A percentile compares a stretch with the other conserved stretches of the same genome.
phyloP scores from a whole-genome alignment of 2,113 vertebrate species.

The Poecile atricapillus region DNA sequence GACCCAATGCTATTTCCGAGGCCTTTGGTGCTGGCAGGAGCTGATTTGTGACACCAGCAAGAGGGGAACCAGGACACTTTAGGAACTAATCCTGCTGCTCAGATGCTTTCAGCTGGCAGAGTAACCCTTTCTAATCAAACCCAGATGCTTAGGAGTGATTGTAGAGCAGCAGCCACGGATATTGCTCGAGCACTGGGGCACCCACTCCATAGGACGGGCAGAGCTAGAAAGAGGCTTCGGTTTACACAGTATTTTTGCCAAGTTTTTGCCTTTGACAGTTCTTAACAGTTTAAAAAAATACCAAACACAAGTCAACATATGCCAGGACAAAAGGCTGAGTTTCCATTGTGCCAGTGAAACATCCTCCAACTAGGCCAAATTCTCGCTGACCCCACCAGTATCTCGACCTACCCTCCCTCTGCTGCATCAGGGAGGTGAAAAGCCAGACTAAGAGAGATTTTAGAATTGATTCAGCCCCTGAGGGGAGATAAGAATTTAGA shows the following conservation, averaged over 20 bases:
- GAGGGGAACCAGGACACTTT: not conserved
- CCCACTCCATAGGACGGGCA: conserved; percentile 17
- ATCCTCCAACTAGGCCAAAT: not conserved
- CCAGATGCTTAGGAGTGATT: not conserved
- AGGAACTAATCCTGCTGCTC: not conserved
- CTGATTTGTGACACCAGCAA: not conserved
- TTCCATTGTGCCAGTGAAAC: not conserved
- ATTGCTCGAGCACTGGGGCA: conserved; percentile 25
- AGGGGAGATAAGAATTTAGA: not conserved
- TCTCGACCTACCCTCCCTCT: not conserved
- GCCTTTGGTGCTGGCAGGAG: not conserved
- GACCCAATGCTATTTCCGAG: not conserved
- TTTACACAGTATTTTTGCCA: conserved; percentile 1
- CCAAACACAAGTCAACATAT: not conserved
- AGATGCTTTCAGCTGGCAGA: not conserved
- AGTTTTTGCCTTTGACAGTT: conserved; percentile 19
- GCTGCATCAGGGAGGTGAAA: not conserved
- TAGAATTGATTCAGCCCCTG: not conserved
- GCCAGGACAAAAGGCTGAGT: not conserved
- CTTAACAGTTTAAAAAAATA: not conserved
- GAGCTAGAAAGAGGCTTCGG: not conserved
- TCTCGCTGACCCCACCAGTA: not conserved
- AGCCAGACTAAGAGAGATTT: not conserved
- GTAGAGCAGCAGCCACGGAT: not conserved
- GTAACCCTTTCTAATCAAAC: not conserved